A percentile compares a stretch with the other conserved stretches of the same genome.
These are phyloP conservation scores for Hydropsyche betteni DNA, from an alignment of 2,888 invertebrate genomes.

Conservation along the genomic window DNA sequence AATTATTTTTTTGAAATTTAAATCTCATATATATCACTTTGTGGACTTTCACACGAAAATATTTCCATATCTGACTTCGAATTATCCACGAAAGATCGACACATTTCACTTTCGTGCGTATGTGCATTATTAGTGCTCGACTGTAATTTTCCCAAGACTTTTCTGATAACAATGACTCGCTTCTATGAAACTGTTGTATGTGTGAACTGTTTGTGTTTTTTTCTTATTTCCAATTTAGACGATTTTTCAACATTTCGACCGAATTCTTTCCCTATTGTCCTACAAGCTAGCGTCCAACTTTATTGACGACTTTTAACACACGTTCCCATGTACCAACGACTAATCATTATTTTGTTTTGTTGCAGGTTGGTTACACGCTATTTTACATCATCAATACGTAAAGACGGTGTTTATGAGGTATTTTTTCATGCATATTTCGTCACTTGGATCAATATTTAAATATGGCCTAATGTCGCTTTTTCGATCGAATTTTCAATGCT, in stretches of 20 bases:
- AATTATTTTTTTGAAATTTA: too few species aligned
- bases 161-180: background rate
- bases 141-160: background rate
- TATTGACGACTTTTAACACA: slow-evolving; percentile 1
- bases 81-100: too few species aligned
- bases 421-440: background rate
- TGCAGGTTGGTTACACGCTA: slow-evolving; percentile 19
- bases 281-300: background rate
- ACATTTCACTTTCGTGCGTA: background rate
- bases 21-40: too few species aligned
- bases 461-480: background rate
- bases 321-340: slow-evolving; percentile 5
- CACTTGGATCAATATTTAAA: background rate
- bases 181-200: background rate
- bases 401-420: background rate
- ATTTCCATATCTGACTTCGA: too few species aligned
- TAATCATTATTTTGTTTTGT: slow-evolving; percentile 18
- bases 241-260: too few species aligned
- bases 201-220: background rate
- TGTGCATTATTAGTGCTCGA: background rate
- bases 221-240: background rate
- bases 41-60: too few species aligned
- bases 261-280: slow-evolving; percentile 12
- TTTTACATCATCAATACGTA: background rate
- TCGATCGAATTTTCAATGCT: too few species aligned